A percentile compares a stretch with the other conserved stretches of the same genome.
Conservation (phyloP, 2,113 vertebrate species). For the Serinus canaria region DNA sequence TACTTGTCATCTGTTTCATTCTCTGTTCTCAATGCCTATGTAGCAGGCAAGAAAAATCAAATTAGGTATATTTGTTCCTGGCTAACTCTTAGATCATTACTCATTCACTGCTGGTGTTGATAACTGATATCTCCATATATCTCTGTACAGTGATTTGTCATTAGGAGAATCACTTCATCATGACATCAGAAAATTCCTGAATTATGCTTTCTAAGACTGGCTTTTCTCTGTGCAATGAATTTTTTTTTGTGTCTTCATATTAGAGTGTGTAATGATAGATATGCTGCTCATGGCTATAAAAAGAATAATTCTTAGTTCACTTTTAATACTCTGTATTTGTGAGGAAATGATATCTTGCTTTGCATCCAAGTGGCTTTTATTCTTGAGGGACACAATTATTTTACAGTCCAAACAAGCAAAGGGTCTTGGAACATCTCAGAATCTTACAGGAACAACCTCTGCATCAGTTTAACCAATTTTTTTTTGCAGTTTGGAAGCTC, state of each 20-base stretch:
- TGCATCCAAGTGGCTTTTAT: background rate
- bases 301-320: background rate
- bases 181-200: conserved; percentile 1
- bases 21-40: background rate
- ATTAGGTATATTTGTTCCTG: background rate
- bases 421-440: background rate
- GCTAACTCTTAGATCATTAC: background rate
- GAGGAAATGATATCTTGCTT: background rate
- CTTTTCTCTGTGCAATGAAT: background rate
- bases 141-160: background rate
- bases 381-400: background rate
- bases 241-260: background rate
- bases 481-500: background rate
- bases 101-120: background rate
- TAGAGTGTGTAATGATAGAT: background rate
- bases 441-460: background rate
- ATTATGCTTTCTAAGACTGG: background rate
- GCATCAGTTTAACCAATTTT: background rate
- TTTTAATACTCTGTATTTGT: background rate
- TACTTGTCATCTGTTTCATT: background rate
- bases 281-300: background rate
- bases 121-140: background rate
- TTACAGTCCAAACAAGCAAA: background rate
- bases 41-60: background rate
- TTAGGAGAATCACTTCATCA: background rate